Conservation (phyloP, 2,113 vertebrate genomes). For the Tragelaphus buxtoni region DNA sequence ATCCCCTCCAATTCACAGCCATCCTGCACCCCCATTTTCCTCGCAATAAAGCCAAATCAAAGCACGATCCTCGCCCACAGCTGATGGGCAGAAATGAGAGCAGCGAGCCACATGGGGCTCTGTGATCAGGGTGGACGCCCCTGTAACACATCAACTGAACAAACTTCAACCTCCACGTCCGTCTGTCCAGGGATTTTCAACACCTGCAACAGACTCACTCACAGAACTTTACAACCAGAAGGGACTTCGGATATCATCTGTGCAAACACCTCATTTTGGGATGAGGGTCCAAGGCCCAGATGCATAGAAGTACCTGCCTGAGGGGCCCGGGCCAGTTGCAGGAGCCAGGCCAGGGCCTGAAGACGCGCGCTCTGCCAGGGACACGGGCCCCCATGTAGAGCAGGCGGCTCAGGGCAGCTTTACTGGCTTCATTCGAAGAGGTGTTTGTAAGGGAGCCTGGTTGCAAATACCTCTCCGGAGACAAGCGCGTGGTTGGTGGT, state of each 20-base stretch:
- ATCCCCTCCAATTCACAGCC: neutral
- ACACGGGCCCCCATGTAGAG: accelerated
- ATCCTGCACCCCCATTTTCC: neutral
- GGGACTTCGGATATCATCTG: neutral
- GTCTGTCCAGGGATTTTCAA: neutral
- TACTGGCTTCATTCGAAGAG: neutral
- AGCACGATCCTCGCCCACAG: neutral
- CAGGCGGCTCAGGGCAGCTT: neutral
- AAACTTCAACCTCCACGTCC: neutral
- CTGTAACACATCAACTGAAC: neutral
- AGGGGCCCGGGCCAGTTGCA: neutral
- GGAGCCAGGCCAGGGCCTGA: neutral
- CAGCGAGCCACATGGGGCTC: neutral
- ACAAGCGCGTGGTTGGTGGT: neutral
- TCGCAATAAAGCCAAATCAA: neutral
- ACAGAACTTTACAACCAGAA: neutral
- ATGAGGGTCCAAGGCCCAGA: neutral
- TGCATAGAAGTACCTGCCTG: neutral
- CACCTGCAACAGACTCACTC: slow-evolving; percentile 7
- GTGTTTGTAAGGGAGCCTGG: neutral
- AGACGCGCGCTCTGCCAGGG: neutral
- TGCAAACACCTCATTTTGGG: neutral
- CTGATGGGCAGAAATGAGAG: neutral
- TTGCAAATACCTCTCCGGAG: neutral
- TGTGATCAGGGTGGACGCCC: neutral